These are phyloP conservation scores for Ceramica pisi DNA, from an alignment of 2,888 invertebrate genomes.

Conservation along the genomic window DNA sequence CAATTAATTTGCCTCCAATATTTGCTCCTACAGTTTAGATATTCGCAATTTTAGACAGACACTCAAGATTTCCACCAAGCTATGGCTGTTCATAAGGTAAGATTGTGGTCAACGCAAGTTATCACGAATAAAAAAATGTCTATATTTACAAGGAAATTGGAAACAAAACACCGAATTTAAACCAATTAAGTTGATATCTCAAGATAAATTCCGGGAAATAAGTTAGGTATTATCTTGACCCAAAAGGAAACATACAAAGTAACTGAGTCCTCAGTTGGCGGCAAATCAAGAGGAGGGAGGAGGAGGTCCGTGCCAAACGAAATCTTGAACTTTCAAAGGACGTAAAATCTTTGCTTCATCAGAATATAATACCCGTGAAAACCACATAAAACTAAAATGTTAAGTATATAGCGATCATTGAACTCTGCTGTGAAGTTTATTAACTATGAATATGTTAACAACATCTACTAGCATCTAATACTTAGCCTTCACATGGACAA, in stretches of 20 bases:
- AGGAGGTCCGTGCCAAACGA: neutral
- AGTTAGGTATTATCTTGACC: neutral
- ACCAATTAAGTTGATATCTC: no score
- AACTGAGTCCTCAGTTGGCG: conserved; percentile 11
- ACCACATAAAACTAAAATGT: conserved; percentile 35
- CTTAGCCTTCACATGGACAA: conserved; percentile 25
- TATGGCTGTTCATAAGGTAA: no score
- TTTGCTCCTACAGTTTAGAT: neutral
- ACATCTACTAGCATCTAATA: conserved; percentile 16
- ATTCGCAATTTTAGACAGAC: neutral
- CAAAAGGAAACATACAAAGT: neutral
- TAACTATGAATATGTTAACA: conserved; percentile 36
- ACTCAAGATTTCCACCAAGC: neutral
- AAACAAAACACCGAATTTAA: no score
- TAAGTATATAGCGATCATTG: conserved; percentile 40
- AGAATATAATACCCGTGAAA: conserved; percentile 24
- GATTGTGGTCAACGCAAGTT: no score
- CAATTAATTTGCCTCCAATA: neutral
- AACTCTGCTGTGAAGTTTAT: conserved; percentile 41
- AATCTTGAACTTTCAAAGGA: conserved; percentile 27
- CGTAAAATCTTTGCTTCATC: conserved; percentile 10
- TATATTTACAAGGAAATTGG: no score
- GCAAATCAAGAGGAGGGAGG: conserved; percentile 32
- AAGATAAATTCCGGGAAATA: no score
- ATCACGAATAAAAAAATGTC: no score